phyloP scores from a whole-genome alignment of 2,113 vertebrate genomes.

The Brienomyrus longianalis region DNA sequence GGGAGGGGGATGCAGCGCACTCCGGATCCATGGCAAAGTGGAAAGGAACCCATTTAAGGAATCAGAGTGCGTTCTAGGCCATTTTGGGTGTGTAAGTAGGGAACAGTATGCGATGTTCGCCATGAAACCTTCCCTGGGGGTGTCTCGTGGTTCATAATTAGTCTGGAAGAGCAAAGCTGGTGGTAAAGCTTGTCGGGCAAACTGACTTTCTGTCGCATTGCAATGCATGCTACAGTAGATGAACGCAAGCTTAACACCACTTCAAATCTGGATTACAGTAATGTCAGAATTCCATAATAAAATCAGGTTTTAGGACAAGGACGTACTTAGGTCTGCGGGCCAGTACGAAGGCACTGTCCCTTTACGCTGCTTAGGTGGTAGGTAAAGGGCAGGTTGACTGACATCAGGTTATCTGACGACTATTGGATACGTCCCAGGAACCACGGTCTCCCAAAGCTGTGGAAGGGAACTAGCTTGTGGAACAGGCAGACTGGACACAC shows the following conservation, averaged over 20 bases:
- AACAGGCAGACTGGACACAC: neutral
- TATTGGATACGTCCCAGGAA: neutral
- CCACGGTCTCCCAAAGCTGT: neutral
- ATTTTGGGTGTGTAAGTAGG: neutral
- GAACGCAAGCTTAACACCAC: neutral
- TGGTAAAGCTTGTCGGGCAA: neutral
- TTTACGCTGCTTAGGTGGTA: neutral
- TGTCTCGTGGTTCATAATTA: neutral
- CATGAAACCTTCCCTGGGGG: neutral
- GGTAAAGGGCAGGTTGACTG: neutral
- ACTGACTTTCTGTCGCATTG: neutral
- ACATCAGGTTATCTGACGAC: neutral
- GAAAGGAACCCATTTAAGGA: conserved; percentile 2
- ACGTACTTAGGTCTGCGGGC: neutral
- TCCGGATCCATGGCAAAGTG: conserved; percentile 42
- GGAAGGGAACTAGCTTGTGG: neutral
- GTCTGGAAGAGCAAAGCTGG: neutral
- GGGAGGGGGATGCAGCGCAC: conserved; percentile 42
- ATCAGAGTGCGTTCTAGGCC: neutral
- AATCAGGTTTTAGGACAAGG: neutral
- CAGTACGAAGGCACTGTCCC: neutral
- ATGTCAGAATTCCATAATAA: neutral
- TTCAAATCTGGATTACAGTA: neutral
- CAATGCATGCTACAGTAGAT: neutral
- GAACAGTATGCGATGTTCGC: neutral